Percentiles rank a stretch among this genome's conserved stretches.
Conservation (phyloP, 2,888 invertebrate species). For the Habroteleia sp. region DNA sequence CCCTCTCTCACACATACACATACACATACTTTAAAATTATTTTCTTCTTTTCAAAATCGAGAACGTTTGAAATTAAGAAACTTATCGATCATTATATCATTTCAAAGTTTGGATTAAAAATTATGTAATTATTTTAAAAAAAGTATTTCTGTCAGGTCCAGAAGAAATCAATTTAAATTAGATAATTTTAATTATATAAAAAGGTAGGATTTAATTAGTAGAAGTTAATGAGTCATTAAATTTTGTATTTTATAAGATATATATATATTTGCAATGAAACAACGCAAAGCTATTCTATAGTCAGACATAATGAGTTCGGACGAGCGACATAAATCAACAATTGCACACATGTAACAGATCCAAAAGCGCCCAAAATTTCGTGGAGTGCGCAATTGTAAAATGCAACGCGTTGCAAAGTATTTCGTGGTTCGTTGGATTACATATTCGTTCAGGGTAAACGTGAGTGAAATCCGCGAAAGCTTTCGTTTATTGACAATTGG, state of each 20-base stretch:
- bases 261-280: conserved; percentile 17
- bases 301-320: conserved; percentile 43
- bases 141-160: too few relatives aligned
- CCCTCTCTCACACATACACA: too few relatives aligned
- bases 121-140: too few relatives aligned
- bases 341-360: conserved; percentile 44
- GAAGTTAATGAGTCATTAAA: conserved; percentile 22
- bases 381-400: conserved; percentile 35
- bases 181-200: too few relatives aligned
- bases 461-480: conserved; percentile 51
- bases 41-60: too few relatives aligned
- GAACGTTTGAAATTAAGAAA: too few relatives aligned
- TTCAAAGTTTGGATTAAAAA: too few relatives aligned
- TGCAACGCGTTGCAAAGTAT: conserved; percentile 54
- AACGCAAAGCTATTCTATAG: conserved; percentile 19
- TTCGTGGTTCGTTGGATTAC: conserved; percentile 60
- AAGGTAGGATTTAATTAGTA: too few relatives aligned
- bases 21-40: too few relatives aligned
- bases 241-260: conserved; percentile 31
- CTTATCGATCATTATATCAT: too few relatives aligned
- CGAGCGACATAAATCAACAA: conserved; percentile 55
- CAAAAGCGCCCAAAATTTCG: conserved; percentile 35
- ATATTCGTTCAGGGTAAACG: conserved; percentile 52
- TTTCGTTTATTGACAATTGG: conserved; percentile 50
- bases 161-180: too few relatives aligned